Evolutionary conservation across 1,140 invertebrate genomes (phyloP).

Genomic region (Drosophila seguyi): DNA sequence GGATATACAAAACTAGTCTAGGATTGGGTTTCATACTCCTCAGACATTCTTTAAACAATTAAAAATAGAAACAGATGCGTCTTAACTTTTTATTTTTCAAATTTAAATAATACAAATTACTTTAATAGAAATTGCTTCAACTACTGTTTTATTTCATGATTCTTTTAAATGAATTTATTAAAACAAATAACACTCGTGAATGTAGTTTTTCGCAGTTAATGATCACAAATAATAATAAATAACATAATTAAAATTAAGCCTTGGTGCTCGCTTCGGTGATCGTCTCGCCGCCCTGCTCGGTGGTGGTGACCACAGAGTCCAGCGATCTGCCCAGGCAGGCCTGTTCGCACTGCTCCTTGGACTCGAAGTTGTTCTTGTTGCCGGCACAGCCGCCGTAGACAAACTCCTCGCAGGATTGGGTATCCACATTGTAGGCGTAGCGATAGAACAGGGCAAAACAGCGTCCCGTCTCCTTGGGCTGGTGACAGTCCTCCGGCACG

Average conservation of each 20-base stretch:
- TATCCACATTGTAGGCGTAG: conserved; percentile 92
- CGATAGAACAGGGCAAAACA: conserved; percentile 92
- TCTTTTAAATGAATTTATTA: background rate
- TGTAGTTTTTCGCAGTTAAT: background rate
- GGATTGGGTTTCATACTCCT: too few relatives aligned
- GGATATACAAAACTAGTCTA: too few relatives aligned
- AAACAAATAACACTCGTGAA: background rate
- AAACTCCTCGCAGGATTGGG: conserved; percentile 90
- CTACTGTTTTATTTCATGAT: too few relatives aligned
- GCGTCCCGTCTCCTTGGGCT: conserved; percentile 91
- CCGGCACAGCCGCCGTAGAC: conserved; percentile 95
- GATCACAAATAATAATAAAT: conserved; percentile 8
- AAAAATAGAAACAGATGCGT: too few relatives aligned
- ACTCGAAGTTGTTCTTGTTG: conserved; percentile 94
- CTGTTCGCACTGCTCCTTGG: conserved; percentile 90
- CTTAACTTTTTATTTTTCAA: too few relatives aligned
- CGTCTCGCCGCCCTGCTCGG: conserved; percentile 17
- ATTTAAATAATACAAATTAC: too few relatives aligned
- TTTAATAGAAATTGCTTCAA: too few relatives aligned
- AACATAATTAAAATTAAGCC: conserved; percentile 8
- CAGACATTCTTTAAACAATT: too few relatives aligned
- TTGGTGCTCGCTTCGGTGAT: conserved; percentile 38
- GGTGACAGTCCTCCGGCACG: conserved; percentile 87
- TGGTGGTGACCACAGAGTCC: conserved; percentile 17
- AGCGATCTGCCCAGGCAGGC: conserved; percentile 86